Evolutionary conservation across 1,140 invertebrate species (phyloP), one percentile per base, ranked within the genome.

Genomic region (Drosophila kanapiae): DNA sequence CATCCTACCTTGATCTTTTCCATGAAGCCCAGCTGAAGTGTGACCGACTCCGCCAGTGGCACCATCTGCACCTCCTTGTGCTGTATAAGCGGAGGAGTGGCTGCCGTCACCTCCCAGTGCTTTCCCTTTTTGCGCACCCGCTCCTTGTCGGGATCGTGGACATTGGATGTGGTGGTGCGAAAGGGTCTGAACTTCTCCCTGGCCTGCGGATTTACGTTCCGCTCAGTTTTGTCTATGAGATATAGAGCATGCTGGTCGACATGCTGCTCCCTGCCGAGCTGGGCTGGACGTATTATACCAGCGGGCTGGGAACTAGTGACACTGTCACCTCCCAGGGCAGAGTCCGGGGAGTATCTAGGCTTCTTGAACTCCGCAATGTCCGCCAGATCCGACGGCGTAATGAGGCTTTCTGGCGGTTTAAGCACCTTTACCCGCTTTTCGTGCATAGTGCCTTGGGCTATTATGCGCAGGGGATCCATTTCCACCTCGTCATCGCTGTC

Each of bases 91-190:
- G 94, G 94, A 14, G 94, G 96, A n/a, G 96, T 96, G 14, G 96
- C 96, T 40, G 96, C 95, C 4, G 95, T 96, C 5, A 95, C 91
- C 92, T 96, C 96, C 95, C 95, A 96, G 82, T 95, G 78, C 91
- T 95, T 95, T 53, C 81, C 82, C 31, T 94, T 94, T 65, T 95
- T 95, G 57, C 94, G 93, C 7, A 91, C 53, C 58, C 94, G 94
- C 88, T 96, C 95, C 79, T 95, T 95, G 65, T 93, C 93, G 31
- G 95, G 94, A 91, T 95, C 94, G 67, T 96, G 95, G 4, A 95
- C 94, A 92, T 95, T 94, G 14, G 93, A 94, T 47, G 93, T 94
- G 29, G 95, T 95, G 18, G 95, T 96, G 91, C 95, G 95, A 70
- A 94, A 95, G 14, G 96, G 95, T 76, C 94, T 95, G 75, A 95